Conservation (phyloP, 2,113 vertebrate genomes). For the Semnornis frantzii region DNA sequence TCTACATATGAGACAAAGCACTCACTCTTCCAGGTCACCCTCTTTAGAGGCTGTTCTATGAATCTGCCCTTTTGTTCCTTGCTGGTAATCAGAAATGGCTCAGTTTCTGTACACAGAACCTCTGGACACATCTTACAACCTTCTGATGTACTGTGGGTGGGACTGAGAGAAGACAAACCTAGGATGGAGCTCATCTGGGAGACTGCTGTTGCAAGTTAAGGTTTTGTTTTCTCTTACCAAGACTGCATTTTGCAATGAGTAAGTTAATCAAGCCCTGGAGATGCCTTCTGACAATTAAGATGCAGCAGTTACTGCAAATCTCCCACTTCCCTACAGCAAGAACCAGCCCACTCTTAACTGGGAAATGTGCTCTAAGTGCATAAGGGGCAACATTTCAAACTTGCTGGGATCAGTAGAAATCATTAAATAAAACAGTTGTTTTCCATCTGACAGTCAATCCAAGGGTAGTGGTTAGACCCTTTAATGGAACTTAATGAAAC, state of each 20-base stretch:
- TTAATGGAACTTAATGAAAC: conserved; percentile 1
- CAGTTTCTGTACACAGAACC: not conserved
- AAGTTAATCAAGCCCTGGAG: conserved; percentile 6
- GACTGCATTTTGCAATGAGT: conserved; percentile 7
- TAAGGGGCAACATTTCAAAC: conserved; percentile 7
- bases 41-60: not conserved
- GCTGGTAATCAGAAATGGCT: not conserved
- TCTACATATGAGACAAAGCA: not conserved
- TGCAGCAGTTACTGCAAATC: conserved; percentile 1
- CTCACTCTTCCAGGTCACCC: not conserved
- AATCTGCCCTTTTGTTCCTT: not conserved
- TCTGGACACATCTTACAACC: not conserved
- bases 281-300: not conserved
- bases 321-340: conserved; percentile 31
- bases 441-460: conserved; percentile 3
- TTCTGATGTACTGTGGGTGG: not conserved
- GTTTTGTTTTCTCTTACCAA: not conserved
- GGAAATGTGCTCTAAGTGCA: conserved; percentile 21
- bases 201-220: not conserved
- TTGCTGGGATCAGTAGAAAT: not conserved
- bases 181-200: not conserved
- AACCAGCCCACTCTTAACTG: not conserved
- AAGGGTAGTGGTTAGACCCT: not conserved
- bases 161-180: not conserved
- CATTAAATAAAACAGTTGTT: conserved; percentile 36